Conservation (phyloP, 2,888 invertebrate species). For the Leptopilina myrica region DNA sequence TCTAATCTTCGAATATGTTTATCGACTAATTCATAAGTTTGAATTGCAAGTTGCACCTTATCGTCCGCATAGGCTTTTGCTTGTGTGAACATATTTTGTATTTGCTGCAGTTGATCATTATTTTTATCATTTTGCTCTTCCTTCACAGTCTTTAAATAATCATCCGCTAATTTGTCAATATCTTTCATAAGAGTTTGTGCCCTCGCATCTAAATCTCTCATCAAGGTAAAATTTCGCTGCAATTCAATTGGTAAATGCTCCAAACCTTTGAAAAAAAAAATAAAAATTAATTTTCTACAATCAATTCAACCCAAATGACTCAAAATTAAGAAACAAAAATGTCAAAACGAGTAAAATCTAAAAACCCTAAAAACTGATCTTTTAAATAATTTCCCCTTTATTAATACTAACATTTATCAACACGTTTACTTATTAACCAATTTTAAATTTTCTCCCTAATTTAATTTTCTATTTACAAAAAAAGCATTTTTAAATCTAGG, state of each 20-base stretch:
- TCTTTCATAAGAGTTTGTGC: constrained; percentile 94
- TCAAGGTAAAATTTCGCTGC: constrained; percentile 95
- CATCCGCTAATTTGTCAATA: constrained; percentile 91
- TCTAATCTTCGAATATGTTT: constrained; percentile 97
- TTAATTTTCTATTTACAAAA: neutral
- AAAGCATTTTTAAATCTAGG: constrained; percentile 7
- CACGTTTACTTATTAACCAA: too few relatives aligned
- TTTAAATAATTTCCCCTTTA: neutral
- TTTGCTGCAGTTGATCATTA: constrained; percentile 89
- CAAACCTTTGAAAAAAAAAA: constrained; percentile 82
- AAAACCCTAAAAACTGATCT: too few relatives aligned
- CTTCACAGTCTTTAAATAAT: constrained; percentile 86
- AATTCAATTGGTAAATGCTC: constrained; percentile 96
- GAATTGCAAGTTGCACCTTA: constrained; percentile 97
- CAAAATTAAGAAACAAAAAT: neutral
- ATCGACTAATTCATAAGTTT: constrained; percentile 98
- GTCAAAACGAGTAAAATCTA: neutral
- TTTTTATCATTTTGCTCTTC: constrained; percentile 86
- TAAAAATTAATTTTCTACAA: neutral
- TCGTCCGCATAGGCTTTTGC: constrained; percentile 98
- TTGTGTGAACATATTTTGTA: constrained; percentile 93
- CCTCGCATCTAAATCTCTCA: constrained; percentile 95
- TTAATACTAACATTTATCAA: too few relatives aligned
- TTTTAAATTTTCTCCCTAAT: neutral
- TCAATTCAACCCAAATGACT: neutral